phyloP scores from a whole-genome alignment of 2,888 invertebrate species.

The Phyllotreta striolata region DNA sequence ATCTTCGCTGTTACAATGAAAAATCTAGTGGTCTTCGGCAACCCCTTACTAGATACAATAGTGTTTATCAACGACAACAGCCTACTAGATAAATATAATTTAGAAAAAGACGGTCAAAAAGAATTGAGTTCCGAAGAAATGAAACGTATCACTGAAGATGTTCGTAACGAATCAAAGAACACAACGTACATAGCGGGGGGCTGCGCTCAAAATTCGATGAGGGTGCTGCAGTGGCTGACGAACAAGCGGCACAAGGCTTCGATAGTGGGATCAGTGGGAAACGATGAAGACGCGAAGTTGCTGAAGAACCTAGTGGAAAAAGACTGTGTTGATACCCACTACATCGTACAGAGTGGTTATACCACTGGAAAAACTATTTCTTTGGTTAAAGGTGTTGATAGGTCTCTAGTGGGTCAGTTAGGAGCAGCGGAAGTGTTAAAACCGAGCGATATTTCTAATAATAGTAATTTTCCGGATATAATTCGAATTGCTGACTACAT shows the following conservation, averaged over 20 bases:
- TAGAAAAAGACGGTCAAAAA: constrained; percentile 57
- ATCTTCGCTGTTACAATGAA: constrained; percentile 43
- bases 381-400: constrained; percentile 60
- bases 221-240: constrained; percentile 61
- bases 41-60: constrained; percentile 60
- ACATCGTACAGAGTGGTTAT: constrained; percentile 52
- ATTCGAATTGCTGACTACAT: constrained; percentile 54
- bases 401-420: constrained; percentile 65
- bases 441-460: constrained; percentile 51
- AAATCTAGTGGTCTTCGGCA: constrained; percentile 59
- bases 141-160: constrained; percentile 50
- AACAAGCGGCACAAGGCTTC: constrained; percentile 46
- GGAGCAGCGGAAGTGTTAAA: constrained; percentile 64
- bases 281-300: constrained; percentile 61
- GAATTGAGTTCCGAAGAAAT: constrained; percentile 55
- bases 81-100: constrained; percentile 57
- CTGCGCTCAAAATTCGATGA: constrained; percentile 63
- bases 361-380: constrained; percentile 65
- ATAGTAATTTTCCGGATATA: constrained; percentile 42
- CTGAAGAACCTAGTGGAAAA: constrained; percentile 58
- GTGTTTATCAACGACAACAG: constrained; percentile 50
- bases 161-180: constrained; percentile 31
- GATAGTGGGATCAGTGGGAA: constrained; percentile 65
- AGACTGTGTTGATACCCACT: constrained; percentile 60
- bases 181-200: constrained; percentile 49